Evolutionary conservation across 2,888 invertebrate species (phyloP).

Genomic region (Meghimatium bilineatum): DNA sequence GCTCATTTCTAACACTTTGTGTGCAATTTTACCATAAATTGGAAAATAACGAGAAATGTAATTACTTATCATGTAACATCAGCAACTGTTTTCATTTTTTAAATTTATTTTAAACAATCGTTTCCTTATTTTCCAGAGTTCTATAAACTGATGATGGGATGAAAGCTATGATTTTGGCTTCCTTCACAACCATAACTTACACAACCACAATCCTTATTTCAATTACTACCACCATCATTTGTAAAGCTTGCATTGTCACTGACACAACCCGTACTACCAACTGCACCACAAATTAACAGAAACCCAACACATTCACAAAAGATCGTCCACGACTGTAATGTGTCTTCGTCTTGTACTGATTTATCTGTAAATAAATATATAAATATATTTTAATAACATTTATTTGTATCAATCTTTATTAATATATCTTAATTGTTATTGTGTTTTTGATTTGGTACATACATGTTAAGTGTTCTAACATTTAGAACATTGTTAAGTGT

Average conservation of each 20-base stretch:
- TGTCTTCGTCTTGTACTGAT: neutral
- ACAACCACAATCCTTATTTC: conserved; percentile 12
- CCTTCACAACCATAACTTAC: conserved; percentile 9
- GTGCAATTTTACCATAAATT: neutral
- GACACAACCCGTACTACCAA: conserved; percentile 2
- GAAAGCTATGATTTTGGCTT: neutral
- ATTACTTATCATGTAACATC: neutral
- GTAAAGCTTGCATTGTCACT: neutral
- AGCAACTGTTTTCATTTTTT: neutral
- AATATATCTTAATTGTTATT: neutral
- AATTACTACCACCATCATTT: conserved; percentile 12
- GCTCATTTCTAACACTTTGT: neutral
- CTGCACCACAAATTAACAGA: neutral
- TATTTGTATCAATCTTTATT: neutral
- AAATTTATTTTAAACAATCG: no score
- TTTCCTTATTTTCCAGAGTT: conserved; percentile 35
- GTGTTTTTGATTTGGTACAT: neutral
- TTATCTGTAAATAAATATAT: neutral
- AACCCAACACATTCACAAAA: neutral
- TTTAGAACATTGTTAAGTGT: no score
- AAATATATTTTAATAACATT: neutral
- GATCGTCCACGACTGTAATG: neutral
- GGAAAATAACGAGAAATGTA: neutral
- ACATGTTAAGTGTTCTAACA: neutral
- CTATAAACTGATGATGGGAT: conserved; percentile 41